phyloP scores from a whole-genome alignment of 2,113 vertebrate species.

The Cheilinus undulatus region DNA sequence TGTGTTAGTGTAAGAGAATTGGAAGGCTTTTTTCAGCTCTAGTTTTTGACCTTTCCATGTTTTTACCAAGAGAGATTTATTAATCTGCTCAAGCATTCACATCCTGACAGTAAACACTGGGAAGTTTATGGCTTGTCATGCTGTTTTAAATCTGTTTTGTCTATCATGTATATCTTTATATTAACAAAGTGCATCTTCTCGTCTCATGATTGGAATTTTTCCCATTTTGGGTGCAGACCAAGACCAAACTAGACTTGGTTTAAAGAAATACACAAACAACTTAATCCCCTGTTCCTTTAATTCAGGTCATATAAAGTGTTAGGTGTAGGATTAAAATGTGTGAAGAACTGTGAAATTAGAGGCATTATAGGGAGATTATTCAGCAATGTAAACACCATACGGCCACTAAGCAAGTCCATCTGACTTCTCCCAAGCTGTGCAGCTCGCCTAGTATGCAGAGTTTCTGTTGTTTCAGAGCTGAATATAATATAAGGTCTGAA shows the following conservation, averaged over 20 bases:
- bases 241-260: slow-evolving; percentile 21
- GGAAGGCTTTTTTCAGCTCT: too few relatives aligned
- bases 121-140: neutral
- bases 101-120: neutral
- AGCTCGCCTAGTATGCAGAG: slow-evolving; percentile 19
- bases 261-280: slow-evolving; percentile 19
- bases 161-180: neutral
- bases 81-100: neutral
- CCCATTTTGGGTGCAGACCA: neutral
- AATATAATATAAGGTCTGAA: slow-evolving; percentile 7
- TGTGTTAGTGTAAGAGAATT: too few relatives aligned
- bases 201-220: neutral
- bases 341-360: slow-evolving; percentile 50
- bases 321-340: slow-evolving; percentile 20
- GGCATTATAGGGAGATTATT: slow-evolving; percentile 30
- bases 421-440: slow-evolving; percentile 29
- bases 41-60: too few relatives aligned
- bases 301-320: slow-evolving; percentile 20
- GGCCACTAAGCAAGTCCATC: slow-evolving; percentile 29
- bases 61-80: neutral
- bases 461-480: slow-evolving; percentile 21
- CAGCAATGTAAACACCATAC: slow-evolving; percentile 54
- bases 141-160: too few relatives aligned
- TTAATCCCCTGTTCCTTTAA: slow-evolving; percentile 14
- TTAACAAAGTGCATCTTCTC: neutral